Evolutionary conservation across 2,888 invertebrate genomes (phyloP), one percentile per base, ranked within the genome.

Genomic region (Stenichneumon culpator): DNA sequence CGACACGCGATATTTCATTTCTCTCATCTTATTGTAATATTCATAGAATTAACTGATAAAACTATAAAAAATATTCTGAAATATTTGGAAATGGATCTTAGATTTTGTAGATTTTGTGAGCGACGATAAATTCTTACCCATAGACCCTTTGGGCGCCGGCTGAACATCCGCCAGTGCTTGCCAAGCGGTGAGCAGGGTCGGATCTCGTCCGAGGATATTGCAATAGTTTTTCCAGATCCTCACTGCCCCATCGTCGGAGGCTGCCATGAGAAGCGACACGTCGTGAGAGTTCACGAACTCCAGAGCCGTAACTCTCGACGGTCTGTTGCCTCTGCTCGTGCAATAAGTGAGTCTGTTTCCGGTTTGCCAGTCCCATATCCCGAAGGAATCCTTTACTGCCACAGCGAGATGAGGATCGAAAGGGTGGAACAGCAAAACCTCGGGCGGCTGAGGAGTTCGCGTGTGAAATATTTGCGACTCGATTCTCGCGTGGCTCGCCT

Each of bases 261-360:
- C 98, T 65, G 96, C 96, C 95, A 97, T 95, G 68, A 98, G 94
- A 89, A 98, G 95, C 28, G 97, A 96, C 72, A 96, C 95, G 91
- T 98, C 97, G 93, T 98, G 98, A 69, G 97, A 96, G 94, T 99
- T 98, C 54, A 99, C 94, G 95, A 98, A 98, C 90, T 98, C 97
- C 83, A 99, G 95, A 77, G 97, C 95, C 6, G 98, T 97, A 79
- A 99, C 96, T 87, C 97, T 96, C 16, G 97, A 95, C 16, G 97
- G 95, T 90, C 93, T 93, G 54, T 91, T 92, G 52, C 93, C 91
- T 86, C 94, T 95, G 90, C 95, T 95, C 94, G 95, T 93, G 78
- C 96, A 96, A 90, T 95, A 95, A 79, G 96, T 96, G 78, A 97
- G 95, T 94, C 96, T 96, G 19, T 96, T 96, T 77, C 96, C 97